Percentiles rank a stretch among this genome's conserved stretches.
Evolutionary conservation across 2,888 invertebrate species (phyloP).

Genomic region (Endotricha flammealis): DNA sequence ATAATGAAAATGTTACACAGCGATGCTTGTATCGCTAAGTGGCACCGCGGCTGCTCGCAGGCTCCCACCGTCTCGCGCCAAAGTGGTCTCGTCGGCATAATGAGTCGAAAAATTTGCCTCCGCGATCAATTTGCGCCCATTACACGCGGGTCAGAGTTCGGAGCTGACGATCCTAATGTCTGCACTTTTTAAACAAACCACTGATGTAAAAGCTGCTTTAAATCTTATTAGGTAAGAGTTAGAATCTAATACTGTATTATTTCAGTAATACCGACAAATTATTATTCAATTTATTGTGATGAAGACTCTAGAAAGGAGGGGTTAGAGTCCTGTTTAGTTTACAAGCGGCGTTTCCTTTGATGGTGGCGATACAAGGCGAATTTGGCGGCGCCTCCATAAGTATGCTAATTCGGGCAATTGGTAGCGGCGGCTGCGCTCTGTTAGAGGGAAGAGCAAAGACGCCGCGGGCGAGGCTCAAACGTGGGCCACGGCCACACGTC

Average conservation of each 20-base stretch:
- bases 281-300: too few relatives aligned
- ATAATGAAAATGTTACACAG: too few relatives aligned
- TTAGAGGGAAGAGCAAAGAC: not conserved
- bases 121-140: conserved; percentile 60
- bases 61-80: not conserved
- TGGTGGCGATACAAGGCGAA: conserved; percentile 46
- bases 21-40: too few relatives aligned
- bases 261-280: conserved; percentile 5
- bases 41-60: too few relatives aligned
- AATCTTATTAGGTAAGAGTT: too few relatives aligned
- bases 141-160: conserved; percentile 58
- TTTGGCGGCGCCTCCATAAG: conserved; percentile 58
- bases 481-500: not conserved
- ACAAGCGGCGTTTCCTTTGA: conserved; percentile 50
- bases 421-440: conserved; percentile 29
- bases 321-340: conserved; percentile 26
- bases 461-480: not conserved
- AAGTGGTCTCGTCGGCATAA: conserved; percentile 26
- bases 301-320: too few relatives aligned
- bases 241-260: not conserved
- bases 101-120: conserved; percentile 51
- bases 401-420: conserved; percentile 71
- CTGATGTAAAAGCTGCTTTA: too few relatives aligned
- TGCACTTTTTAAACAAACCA: conserved; percentile 29
- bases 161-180: conserved; percentile 34